A percentile compares a stretch with the other conserved stretches of the same genome.
These are phyloP conservation scores for Clavelina lepadiformis DNA, from an alignment of 23 tunicate genomes.

Conservation along the genomic window DNA sequence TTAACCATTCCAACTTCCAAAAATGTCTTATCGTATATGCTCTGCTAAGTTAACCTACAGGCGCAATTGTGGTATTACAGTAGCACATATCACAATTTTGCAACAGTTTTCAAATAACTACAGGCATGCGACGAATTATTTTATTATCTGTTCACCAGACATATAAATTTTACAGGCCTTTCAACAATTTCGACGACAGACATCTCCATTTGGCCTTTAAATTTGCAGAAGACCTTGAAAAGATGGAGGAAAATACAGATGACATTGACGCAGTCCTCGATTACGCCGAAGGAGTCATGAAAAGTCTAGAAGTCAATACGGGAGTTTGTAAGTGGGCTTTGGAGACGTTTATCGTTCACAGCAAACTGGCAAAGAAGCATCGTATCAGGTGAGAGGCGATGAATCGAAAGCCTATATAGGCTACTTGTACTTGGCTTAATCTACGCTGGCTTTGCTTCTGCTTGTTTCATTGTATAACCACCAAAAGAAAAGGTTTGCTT, in stretches of 20 bases:
- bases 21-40: too few species aligned
- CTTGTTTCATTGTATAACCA: too few species aligned
- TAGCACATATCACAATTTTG: too few species aligned
- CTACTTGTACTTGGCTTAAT: too few species aligned
- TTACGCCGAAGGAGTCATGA: slow-evolving; percentile 41
- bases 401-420: neutral
- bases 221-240: slow-evolving; percentile 33
- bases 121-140: too few species aligned
- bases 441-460: too few species aligned
- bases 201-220: slow-evolving; percentile 15
- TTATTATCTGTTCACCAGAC: too few species aligned
- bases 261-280: slow-evolving; percentile 42
- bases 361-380: slow-evolving; percentile 46
- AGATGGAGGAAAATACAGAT: slow-evolving; percentile 41
- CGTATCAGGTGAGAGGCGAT: slow-evolving; percentile 32
- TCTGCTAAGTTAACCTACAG: too few species aligned
- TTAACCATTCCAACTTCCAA: too few species aligned
- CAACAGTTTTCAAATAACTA: too few species aligned
- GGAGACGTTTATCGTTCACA: slow-evolving; percentile 55
- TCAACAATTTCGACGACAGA: slow-evolving; percentile 37
- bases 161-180: slow-evolving; percentile 32
- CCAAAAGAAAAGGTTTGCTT: too few species aligned
- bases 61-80: too few species aligned
- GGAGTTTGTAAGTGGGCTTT: slow-evolving; percentile 39
- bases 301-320: slow-evolving; percentile 47